Evolutionary conservation across 2,888 invertebrate genomes (phyloP), one percentile per base, ranked within the genome.

Genomic region (Drosophila testacea): DNA sequence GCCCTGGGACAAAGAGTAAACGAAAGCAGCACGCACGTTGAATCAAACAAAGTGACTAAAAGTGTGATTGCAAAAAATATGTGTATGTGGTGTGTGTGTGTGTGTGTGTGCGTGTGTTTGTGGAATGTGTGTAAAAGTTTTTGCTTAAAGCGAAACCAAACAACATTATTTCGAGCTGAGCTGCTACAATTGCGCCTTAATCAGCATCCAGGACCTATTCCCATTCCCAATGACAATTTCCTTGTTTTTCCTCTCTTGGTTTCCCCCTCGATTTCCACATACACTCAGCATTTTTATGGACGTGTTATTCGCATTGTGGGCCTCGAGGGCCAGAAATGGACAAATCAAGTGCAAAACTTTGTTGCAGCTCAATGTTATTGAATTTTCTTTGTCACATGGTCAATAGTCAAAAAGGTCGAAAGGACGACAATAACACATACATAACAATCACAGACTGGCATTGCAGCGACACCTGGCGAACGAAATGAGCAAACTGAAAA

Each of bases 101-200:
- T 47, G n/a, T 42, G 32, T 34, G 32, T 34, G 16, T 30, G 52
- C 50, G 16, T 16, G 16, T 16, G 16, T 16, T 16, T 16, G 16
- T 16, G 16, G 16, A 16, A 27, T 32, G 27, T 30, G 30, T 36
- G 36, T 6, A 22, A 6, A 41, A 36, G 11, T 70, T 46, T 13
- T 10, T 28, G 47, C 57, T 51, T 13, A 22, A 41, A 59, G 28
- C 51, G 2, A 30, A 44, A 22, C 10, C 42, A 52, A 64, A 55
- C 55, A 56, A 39, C 60, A 48, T 55, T 48, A 62, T 62, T 54
- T 54, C 22, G 36, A 44, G 46, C 32, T 68, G 66, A 75, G 63
- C 66, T 70, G 62, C 60, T 57, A 70, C 83, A 80, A 74, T 77
- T 77, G 74, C 63, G 71, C 54, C 76, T 67, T 78, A 83, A 83